A percentile compares a stretch with the other conserved stretches of the same genome.
Evolutionary conservation across 30 jellyfish, hydroid and myxozoan genomes (phyloP).

Genomic region (Sanderia malayensis): DNA sequence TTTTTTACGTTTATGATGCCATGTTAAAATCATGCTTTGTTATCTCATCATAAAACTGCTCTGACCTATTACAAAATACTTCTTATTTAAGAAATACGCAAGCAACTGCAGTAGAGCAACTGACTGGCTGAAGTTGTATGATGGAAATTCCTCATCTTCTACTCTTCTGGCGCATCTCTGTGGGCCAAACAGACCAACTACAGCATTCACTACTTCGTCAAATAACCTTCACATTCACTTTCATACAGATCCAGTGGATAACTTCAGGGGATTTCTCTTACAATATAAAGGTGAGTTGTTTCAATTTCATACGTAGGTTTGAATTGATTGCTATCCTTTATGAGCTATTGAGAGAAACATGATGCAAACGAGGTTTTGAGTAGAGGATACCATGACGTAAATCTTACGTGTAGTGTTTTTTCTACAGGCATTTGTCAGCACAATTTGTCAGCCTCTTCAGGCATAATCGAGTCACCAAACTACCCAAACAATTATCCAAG

Average conservation of each 20-base stretch:
- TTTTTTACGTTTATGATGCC: too few relatives aligned
- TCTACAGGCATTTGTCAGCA: conserved; percentile 69
- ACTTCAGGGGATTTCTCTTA: conserved; percentile 75
- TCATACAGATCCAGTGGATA: conserved; percentile 65
- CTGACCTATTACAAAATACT: too few relatives aligned
- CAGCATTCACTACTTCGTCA: conserved; percentile 29
- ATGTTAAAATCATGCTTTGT: too few relatives aligned
- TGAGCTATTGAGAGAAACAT: too few relatives aligned
- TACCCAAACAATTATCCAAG: conserved; percentile 82
- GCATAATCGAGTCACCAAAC: conserved; percentile 71
- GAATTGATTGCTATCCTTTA: background rate
- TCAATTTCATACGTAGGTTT: background rate
- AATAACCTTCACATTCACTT: conserved; percentile 59
- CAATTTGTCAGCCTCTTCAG: conserved; percentile 35
- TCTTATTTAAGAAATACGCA: conserved; percentile 29
- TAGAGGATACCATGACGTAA: too few relatives aligned
- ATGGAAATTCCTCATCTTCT: conserved; percentile 59
- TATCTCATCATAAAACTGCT: too few relatives aligned
- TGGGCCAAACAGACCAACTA: conserved; percentile 39
- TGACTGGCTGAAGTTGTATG: conserved; percentile 66
- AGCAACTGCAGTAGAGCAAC: conserved; percentile 62
- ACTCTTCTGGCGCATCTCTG: conserved; percentile 52
- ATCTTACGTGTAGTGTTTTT: too few relatives aligned
- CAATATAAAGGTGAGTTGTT: conserved; percentile 62
- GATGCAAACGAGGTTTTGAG: too few relatives aligned